phyloP scores from a whole-genome alignment of 1,140 invertebrate species.

The Hyphantria cunea region DNA sequence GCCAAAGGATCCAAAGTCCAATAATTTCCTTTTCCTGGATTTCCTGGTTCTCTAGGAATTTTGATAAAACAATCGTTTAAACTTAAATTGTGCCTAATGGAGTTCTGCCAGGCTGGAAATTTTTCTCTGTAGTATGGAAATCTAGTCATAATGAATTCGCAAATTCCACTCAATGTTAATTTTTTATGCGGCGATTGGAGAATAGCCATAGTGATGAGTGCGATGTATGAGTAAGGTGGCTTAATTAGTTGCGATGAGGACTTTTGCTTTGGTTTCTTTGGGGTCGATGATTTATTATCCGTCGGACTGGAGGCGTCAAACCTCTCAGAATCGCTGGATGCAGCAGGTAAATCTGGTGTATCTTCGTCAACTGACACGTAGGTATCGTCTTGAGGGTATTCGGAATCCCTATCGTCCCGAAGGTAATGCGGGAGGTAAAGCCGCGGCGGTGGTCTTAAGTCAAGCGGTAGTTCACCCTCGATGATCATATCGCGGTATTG shows the following conservation, averaged over 20 bases:
- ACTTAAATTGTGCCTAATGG: slow-evolving; percentile 97
- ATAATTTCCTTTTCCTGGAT: slow-evolving; percentile 99
- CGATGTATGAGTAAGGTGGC: slow-evolving; percentile 98
- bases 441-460: slow-evolving; percentile 69
- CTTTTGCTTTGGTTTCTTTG: slow-evolving; percentile 72
- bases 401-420: slow-evolving; percentile 55
- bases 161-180: slow-evolving; percentile 97
- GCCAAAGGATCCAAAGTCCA: slow-evolving; percentile 98
- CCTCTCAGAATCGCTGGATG: slow-evolving; percentile 69
- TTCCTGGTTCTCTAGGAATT: slow-evolving; percentile 98
- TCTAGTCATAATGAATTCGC: slow-evolving; percentile 99
- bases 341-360: slow-evolving; percentile 63
- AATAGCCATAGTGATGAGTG: slow-evolving; percentile 98
- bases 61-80: slow-evolving; percentile 99
- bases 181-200: slow-evolving; percentile 98
- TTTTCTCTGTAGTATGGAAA: slow-evolving; percentile 98
- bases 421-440: slow-evolving; percentile 72
- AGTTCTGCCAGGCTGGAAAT: slow-evolving; percentile 98
- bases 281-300: slow-evolving; percentile 62
- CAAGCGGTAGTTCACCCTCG: slow-evolving; percentile 71
- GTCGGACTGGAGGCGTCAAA: slow-evolving; percentile 68
- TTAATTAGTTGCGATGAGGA: slow-evolving; percentile 84
- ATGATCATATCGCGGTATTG: slow-evolving; percentile 78
- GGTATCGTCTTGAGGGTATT: slow-evolving; percentile 67
- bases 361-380: slow-evolving; percentile 76